Evolutionary conservation across 2,888 invertebrate species (phyloP), one percentile per base, ranked within the genome.

Genomic region (Arge pagana): DNA sequence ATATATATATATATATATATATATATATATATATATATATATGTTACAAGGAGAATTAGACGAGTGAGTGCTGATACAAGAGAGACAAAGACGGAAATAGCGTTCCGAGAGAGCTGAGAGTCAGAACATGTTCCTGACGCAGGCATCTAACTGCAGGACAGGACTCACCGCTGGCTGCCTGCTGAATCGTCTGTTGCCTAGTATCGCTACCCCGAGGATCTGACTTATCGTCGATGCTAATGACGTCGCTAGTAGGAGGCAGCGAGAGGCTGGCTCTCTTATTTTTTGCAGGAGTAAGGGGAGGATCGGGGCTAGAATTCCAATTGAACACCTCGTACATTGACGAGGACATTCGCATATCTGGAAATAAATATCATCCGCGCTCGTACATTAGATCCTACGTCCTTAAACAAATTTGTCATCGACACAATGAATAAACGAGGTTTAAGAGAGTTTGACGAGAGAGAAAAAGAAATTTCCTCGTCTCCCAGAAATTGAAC

Each of bases 321-420:
- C 85, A 85, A 81, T 85, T 83, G 79, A 86, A 85, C 70, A 86
- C 85, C 80, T 86, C 86, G 79, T 86, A 85, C 84, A 86, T 86
- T 74, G 86, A 86, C 76, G 85, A 82, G 76, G 85, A 84, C 79
- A 83, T 84, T 80, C 82, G 82, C 77, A 80, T 77, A 82, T 82
- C 83, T 83, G 83, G 62, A 80, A 80, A 78, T 69, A 74, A 67
- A 72, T 62, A 66, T 56, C 57, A 58, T 62, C 59, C 41, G 21
- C 26, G 10, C 23, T 8, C 18, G 6, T 15, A 13, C 11, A 37
- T 37, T 16, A 18, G 19, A 10, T 4, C n/a, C 37, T 10, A 18
- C 10, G 7, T n/a, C n/a, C n/a, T n/a, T n/a, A n/a, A n/a, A n/a
- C n/a, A n/a, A n/a, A n/a, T n/a, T n/a, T n/a, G n/a, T n/a, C n/a